A percentile compares a stretch with the other conserved stretches of the same genome.
phyloP scores from a whole-genome alignment of 2,797 vertebrate species.

The Knipowitschia caucasica region DNA sequence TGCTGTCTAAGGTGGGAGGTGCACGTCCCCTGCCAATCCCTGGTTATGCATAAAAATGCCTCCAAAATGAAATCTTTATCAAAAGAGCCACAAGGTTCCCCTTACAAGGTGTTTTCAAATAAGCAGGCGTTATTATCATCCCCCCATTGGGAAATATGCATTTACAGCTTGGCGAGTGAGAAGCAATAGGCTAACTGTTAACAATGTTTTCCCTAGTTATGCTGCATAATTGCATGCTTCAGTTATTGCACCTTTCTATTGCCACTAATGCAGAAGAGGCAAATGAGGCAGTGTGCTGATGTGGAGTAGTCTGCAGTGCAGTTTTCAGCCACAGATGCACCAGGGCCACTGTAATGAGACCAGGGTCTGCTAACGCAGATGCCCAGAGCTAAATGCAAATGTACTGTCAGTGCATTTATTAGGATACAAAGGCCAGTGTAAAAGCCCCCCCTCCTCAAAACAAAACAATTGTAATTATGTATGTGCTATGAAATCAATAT shows the following conservation, averaged over 20 bases:
- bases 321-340: constrained; percentile 66
- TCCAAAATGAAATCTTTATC: constrained; percentile 77
- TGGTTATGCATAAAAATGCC: constrained; percentile 74
- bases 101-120: constrained; percentile 81
- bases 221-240: constrained; percentile 75
- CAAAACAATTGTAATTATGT: too few relatives aligned
- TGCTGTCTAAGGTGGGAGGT: constrained; percentile 46
- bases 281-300: constrained; percentile 65
- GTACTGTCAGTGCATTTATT: constrained; percentile 26
- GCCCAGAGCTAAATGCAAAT: constrained; percentile 36
- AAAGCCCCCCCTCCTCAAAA: too few relatives aligned
- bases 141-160: constrained; percentile 75
- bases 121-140: constrained; percentile 76
- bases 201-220: constrained; percentile 78
- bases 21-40: constrained; percentile 65
- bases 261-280: constrained; percentile 70
- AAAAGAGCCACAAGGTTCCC: constrained; percentile 76
- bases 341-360: constrained; percentile 63
- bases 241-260: constrained; percentile 74
- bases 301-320: constrained; percentile 69
- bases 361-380: constrained; percentile 23
- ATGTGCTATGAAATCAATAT: too few relatives aligned
- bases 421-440: too few relatives aligned
- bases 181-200: constrained; percentile 73
- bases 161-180: constrained; percentile 72